A percentile compares a stretch with the other conserved stretches of the same genome.
These are phyloP conservation scores for Lathronympha strigana DNA, from an alignment of 2,888 invertebrate genomes.

Conservation along the genomic window DNA sequence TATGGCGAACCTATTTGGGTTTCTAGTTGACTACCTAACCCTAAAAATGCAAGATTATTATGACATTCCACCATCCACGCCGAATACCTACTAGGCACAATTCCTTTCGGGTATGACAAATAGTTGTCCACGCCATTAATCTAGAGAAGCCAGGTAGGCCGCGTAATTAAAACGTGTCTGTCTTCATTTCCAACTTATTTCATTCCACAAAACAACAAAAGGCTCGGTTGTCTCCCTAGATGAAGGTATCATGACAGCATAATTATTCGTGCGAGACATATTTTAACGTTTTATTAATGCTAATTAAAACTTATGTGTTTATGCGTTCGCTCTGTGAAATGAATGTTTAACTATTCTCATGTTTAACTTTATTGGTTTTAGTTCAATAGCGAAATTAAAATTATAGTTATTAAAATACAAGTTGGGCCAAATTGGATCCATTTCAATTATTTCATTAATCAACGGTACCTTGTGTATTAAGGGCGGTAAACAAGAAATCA, in stretches of 20 bases:
- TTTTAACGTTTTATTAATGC: conserved; percentile 6
- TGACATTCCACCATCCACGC: conserved; percentile 2
- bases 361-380: background rate
- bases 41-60: conserved; percentile 8
- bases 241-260: conserved; percentile 8
- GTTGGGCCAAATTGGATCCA: background rate
- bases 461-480: background rate
- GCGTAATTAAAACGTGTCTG: conserved; percentile 25
- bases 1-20: no score
- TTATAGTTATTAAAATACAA: conserved; percentile 9
- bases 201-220: conserved; percentile 24
- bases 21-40: no score
- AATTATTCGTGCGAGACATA: conserved; percentile 2
- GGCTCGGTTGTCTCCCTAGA: conserved; percentile 4
- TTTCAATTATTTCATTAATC: background rate
- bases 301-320: background rate
- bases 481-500: no score
- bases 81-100: conserved; percentile 13
- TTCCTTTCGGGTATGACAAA: conserved; percentile 16
- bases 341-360: background rate
- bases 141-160: conserved; percentile 16
- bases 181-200: conserved; percentile 31
- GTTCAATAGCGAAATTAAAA: background rate
- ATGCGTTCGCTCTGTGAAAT: background rate
- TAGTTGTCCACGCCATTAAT: conserved; percentile 18